These are phyloP conservation scores for Hippopotamyrus pictus DNA, from an alignment of 2,797 vertebrate species.

Conservation along the genomic window DNA sequence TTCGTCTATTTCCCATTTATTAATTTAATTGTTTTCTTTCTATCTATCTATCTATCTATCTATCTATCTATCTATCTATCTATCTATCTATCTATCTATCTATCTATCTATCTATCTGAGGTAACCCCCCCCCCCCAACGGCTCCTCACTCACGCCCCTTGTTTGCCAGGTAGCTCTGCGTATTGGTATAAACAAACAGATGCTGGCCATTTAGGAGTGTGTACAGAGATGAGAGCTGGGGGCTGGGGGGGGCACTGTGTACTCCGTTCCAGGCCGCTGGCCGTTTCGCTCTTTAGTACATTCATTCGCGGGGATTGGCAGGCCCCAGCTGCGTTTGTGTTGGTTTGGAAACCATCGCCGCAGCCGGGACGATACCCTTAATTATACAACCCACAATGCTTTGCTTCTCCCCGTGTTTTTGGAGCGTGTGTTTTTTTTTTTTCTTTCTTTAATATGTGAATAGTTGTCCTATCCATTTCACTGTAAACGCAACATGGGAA, in stretches of 20 bases:
- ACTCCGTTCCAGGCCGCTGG: neutral
- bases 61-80: neutral
- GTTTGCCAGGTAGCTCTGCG: conserved; percentile 64
- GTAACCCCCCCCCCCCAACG: conserved; percentile 13
- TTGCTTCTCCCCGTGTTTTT: neutral
- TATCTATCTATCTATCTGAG: neutral
- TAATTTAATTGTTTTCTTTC: neutral
- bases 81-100: neutral
- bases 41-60: neutral
- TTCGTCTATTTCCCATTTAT: neutral
- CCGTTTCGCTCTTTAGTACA: neutral
- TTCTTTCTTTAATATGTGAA: neutral
- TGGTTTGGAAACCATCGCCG: neutral
- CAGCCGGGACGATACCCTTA: neutral
- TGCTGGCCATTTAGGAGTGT: conserved; percentile 40
- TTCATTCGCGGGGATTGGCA: neutral
- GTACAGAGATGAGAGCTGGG: neutral
- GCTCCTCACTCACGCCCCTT: conserved; percentile 47
- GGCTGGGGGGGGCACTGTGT: neutral
- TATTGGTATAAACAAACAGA: conserved; percentile 62
- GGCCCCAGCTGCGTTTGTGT: neutral
- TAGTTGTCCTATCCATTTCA: neutral
- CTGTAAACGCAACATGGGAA: conserved; percentile 11
- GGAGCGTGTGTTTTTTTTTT: neutral
- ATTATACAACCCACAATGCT: conserved; percentile 1